phyloP scores from a whole-genome alignment of 2,113 vertebrate genomes.

The Chrysochloris asiatica region DNA sequence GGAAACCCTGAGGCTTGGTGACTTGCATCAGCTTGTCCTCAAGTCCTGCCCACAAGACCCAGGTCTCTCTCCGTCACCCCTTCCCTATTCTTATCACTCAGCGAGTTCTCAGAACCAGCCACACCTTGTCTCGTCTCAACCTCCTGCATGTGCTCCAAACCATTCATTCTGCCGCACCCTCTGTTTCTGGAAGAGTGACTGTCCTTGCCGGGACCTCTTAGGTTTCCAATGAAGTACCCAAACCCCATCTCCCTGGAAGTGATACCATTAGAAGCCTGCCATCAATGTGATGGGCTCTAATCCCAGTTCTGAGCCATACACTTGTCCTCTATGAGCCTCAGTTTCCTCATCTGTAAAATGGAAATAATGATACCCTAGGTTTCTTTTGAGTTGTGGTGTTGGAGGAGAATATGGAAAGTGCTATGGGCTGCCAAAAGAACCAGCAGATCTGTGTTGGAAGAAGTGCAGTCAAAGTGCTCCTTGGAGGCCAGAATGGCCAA shows the following conservation, averaged over 20 bases:
- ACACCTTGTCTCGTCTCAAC: background rate
- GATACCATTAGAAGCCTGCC: background rate
- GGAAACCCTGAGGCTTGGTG: background rate
- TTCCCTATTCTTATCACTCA: background rate
- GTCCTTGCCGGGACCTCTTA: background rate
- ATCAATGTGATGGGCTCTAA: background rate
- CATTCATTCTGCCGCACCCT: background rate
- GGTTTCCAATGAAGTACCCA: background rate
- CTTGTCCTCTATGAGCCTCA: background rate
- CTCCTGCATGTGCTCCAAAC: background rate
- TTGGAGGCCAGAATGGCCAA: too few species aligned
- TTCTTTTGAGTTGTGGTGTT: background rate
- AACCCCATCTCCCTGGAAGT: background rate
- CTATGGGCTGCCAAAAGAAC: too few species aligned
- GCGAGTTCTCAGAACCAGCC: accelerated
- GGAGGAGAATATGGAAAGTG: too few species aligned
- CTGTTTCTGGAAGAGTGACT: background rate
- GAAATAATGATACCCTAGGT: background rate
- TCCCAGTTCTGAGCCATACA: background rate
- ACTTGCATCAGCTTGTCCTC: background rate
- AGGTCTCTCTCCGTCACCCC: background rate
- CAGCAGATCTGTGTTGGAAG: too few species aligned
- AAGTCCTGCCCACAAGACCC: background rate
- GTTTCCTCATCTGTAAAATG: background rate
- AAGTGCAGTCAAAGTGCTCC: too few species aligned